Base-by-base conservation (phyloP, 2,113 vertebrate species). In the Thamnaconus septentrionalis region DNA sequence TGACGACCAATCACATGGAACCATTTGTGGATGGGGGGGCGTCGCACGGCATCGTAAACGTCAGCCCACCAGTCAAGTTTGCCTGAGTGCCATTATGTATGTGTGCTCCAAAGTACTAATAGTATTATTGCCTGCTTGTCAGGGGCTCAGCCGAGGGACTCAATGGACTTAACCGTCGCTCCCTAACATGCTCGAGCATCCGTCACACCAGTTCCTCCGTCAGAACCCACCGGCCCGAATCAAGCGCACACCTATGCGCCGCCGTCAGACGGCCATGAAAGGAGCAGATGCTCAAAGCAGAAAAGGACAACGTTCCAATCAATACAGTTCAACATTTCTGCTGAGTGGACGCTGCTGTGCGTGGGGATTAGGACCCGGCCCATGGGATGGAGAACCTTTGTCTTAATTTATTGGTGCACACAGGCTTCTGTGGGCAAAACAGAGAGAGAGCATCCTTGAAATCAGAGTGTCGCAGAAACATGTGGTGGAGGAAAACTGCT, bases 301-400 rank as follows among this genome's bases (percentile, higher is more conserved):
- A 79, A 31, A 31, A 31, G 18, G 18, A 31, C 18, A 31, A 31
- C 18, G 18, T 31, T 31, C 18, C 18, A 31, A 68, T 84, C 75
- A 73, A 82, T 83, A 79, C 64, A 74, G 63, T 75, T 70, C 60
- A 75, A 73, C 57, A 65, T 81, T 80, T 83, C 68, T 88, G 82
- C 86, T 87, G 86, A 88, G 77, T 80, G 70, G 75, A 80, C 82
- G 69, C 69, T 80, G 75, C 61, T 53, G 59, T 31, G 18, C 18
- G 18, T 78, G 61, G 62, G 64, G 78, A 79, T 80, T 79, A 79
- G 71, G 58, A 67, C 53, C 67, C 66, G 50, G 63, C 69, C 45
- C 56, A 12, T 31, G 18, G 18, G 18, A 31, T 31, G 18, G 18
- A 31, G 18, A 31, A 31, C 18, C 18, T 31, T 31, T 31, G 18